Evolutionary conservation across 2,113 vertebrate species (phyloP), one percentile per base, ranked within the genome.

Genomic region (Periophthalmodon schlosseri): DNA sequence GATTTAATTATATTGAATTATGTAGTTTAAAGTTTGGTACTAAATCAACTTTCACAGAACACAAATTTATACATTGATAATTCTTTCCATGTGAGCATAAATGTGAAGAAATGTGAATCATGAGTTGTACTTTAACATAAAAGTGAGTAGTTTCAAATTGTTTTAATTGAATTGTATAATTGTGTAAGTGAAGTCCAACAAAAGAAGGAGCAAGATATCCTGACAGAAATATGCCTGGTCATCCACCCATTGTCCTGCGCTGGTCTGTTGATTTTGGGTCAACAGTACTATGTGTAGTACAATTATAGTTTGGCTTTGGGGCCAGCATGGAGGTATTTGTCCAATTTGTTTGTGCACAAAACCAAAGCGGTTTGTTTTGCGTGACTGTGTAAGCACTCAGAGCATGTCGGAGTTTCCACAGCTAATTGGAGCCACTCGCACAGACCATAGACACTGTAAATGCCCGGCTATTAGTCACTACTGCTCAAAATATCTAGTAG

Each of bases 351-450:
- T 78, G 69, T 2, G 14, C 49, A 56, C 16, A 68, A 77, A 73
- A 63, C 46, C 71, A 61, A 46, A 20, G 70, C 74, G 57, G 66
- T 75, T 60, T 75, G 52, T 46, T 13, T 70, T 66, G 7, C 57
- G 50, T 74, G 57, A 68, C 58, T 66, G 50, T 70, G 20, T 18
- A 24, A 49, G 70, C 57, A 57, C 68, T 44, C 69, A 20, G 46
- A 65, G 46, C 23, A 44, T 10, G 14, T 67, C 39, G 74, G 12
- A n/a, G 69, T 78, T 81, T 69, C 74, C 56, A 77, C 83, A 64
- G 77, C 73, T 89, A 86, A 91, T 86, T 88, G 81, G 86, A 89
- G 80, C 81, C 83, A 74, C 70, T 81, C 18, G 16, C 11, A 70
- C 66, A 65, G 72, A 75, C 70, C 28, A 72, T 74, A 83, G 74